These are phyloP conservation scores for Ophion ellenae DNA, from an alignment of 2,888 invertebrate species.

Conservation along the genomic window DNA sequence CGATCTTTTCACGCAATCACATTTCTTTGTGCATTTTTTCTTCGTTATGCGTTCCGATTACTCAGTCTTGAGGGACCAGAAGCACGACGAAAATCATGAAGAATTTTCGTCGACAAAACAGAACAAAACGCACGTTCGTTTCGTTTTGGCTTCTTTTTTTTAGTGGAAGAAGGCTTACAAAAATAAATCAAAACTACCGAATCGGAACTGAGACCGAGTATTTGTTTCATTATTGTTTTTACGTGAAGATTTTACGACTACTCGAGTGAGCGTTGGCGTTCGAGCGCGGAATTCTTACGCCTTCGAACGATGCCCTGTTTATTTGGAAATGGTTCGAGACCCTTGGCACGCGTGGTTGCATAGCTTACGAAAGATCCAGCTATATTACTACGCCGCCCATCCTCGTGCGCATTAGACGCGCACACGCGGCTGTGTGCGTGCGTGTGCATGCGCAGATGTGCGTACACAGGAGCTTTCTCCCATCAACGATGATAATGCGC, in stretches of 20 bases:
- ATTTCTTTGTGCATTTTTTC: too few relatives aligned
- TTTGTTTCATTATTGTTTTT: neutral
- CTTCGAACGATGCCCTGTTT: conserved; percentile 54
- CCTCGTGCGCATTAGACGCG: neutral
- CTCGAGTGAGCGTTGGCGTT: neutral
- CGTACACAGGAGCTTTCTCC: conserved; percentile 21
- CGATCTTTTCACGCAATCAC: too few relatives aligned
- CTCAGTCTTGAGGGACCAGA: too few relatives aligned
- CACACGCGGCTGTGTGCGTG: neutral
- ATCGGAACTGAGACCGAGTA: neutral
- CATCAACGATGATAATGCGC: conserved; percentile 54
- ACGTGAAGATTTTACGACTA: conserved; percentile 1
- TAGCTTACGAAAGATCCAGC: conserved; percentile 40
- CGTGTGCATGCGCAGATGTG: neutral
- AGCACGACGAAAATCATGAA: too few relatives aligned
- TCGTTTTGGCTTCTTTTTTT: neutral
- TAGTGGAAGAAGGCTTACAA: neutral
- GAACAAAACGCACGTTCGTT: neutral
- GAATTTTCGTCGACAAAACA: neutral
- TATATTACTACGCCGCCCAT: neutral
- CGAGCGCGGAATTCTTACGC: neutral
- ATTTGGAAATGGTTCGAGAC: conserved; percentile 52
- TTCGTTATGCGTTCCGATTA: too few relatives aligned
- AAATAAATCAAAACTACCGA: neutral
- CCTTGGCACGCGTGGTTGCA: conserved; percentile 44